Base-by-base conservation (phyloP, 2,888 invertebrate species). In the Emmelina monodactyla region DNA sequence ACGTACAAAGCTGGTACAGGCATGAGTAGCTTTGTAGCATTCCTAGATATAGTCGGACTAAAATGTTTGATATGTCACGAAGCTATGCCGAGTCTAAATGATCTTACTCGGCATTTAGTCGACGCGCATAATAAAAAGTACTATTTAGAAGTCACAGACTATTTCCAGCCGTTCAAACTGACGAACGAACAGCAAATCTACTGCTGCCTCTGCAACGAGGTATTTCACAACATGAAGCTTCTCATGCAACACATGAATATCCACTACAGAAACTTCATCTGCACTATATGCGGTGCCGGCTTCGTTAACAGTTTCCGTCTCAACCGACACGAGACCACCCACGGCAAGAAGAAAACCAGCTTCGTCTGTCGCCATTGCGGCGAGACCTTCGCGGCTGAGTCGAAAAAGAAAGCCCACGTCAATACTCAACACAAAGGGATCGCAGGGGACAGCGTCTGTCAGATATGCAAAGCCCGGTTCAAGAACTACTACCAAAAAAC, bases 401-500 rank as follows among this genome's bases (percentile, higher is more conserved):
- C 72, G 0, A 73, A 76, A 37, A 70, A 68, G 44, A 76, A 75
- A 25, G 66, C 71, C 0, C 79, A 79, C 28, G 68, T 75, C 0
- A 76, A 73, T 12, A 68, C 65, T 0, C 73, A 71, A 32, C 78
- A 78, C 14, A 75, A 72, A 38, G 76, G 75, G 0, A 70, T 76
- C 1, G 75, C 70, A 2, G 78, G 78, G 0, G 69, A 76, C 28
- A 73, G 73, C 34, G 73, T 76, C 0, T 83, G 69, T 19, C 71
- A 71, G 35, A 75, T 79, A 4, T 79, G 79, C 45, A 73, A 73
- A 34, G 66, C 72, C 1, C 55, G 76, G 2, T 79, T 79, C 36
- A 72, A 73, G 47, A 79, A 76, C 41, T 76, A 76, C 41, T 78
- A 79, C 25, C 76, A 76, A 37, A 78, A 78, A 33, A 71, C 76